A percentile compares a stretch with the other conserved stretches of the same genome.
Evolutionary conservation across 1,140 invertebrate genomes (phyloP).

Genomic region (Druon quercuslanigerum): DNA sequence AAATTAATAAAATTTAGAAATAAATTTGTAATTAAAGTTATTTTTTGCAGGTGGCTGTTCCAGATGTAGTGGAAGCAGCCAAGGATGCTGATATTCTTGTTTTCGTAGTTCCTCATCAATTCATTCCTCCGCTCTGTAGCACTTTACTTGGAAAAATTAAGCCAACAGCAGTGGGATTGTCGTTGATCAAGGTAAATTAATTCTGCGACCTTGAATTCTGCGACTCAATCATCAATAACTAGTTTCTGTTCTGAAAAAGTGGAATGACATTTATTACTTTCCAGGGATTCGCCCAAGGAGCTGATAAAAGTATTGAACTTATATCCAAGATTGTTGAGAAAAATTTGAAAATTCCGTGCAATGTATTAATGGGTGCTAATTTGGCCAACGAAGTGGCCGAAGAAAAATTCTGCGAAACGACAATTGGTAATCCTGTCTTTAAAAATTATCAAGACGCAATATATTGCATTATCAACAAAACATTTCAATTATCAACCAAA

Average conservation of each 20-base stretch:
- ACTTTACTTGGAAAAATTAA: slow-evolving; percentile 83
- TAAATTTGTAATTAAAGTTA: slow-evolving; percentile 28
- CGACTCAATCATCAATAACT: slow-evolving; percentile 1
- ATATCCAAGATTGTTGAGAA: slow-evolving; percentile 85
- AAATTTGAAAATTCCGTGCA: slow-evolving; percentile 82
- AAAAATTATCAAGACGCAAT: background rate
- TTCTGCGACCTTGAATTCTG: background rate
- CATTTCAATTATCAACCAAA: no score
- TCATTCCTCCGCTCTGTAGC: slow-evolving; percentile 81
- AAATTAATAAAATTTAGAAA: slow-evolving; percentile 2
- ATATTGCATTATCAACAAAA: no score
- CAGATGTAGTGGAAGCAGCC: slow-evolving; percentile 84
- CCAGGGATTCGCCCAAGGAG: slow-evolving; percentile 82
- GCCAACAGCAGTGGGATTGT: slow-evolving; percentile 82
- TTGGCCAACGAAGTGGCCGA: slow-evolving; percentile 86
- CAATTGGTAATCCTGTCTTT: slow-evolving; percentile 81
- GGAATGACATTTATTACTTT: slow-evolving; percentile 38
- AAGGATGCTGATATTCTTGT: slow-evolving; percentile 87
- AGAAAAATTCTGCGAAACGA: slow-evolving; percentile 91
- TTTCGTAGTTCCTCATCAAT: slow-evolving; percentile 93
- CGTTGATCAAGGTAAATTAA: slow-evolving; percentile 84
- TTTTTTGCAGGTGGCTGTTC: slow-evolving; percentile 81
- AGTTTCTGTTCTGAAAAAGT: slow-evolving; percentile 3
- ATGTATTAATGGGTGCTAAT: slow-evolving; percentile 91
- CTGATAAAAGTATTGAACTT: slow-evolving; percentile 81